phyloP scores from a whole-genome alignment of 1,140 invertebrate species.

The Bombus superbus region DNA sequence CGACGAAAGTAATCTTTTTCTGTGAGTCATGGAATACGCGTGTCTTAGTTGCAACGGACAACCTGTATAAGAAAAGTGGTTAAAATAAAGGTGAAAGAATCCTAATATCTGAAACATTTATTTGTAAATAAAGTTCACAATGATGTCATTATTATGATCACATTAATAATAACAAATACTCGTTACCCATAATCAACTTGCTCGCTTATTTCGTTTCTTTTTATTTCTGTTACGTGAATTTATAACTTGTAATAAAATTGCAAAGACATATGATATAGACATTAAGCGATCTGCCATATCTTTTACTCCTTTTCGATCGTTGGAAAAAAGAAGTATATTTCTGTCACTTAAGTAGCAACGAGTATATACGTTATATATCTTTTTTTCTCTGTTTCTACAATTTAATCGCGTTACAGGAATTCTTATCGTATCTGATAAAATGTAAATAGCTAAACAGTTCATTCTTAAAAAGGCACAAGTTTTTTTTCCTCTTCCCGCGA shows the following conservation, averaged over 20 bases:
- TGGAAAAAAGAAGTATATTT: constrained; percentile 40
- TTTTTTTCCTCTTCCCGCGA: constrained; percentile 54
- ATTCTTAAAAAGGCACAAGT: constrained; percentile 71
- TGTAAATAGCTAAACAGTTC: constrained; percentile 57
- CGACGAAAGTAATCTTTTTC: not conserved
- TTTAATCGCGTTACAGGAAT: constrained; percentile 42
- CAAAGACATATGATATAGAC: constrained; percentile 42
- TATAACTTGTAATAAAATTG: constrained; percentile 48
- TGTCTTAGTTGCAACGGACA: not conserved
- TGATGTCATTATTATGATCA: constrained; percentile 32
- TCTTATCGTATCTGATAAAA: constrained; percentile 44
- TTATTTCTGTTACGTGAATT: constrained; percentile 16
- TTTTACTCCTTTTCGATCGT: constrained; percentile 5
- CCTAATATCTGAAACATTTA: constrained; percentile 51
- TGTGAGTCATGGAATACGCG: not conserved
- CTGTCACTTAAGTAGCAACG: constrained; percentile 29
- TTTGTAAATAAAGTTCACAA: constrained; percentile 59
- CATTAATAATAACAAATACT: constrained; percentile 50
- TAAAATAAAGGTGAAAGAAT: not conserved
- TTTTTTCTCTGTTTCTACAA: not conserved
- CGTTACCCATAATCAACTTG: constrained; percentile 24
- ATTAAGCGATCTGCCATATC: constrained; percentile 35
- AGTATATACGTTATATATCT: constrained; percentile 13
- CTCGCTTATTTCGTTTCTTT: not conserved
- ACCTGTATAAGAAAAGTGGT: not conserved